phyloP scores from a whole-genome alignment of 2,888 invertebrate genomes.

The Leptopilina syphax region DNA sequence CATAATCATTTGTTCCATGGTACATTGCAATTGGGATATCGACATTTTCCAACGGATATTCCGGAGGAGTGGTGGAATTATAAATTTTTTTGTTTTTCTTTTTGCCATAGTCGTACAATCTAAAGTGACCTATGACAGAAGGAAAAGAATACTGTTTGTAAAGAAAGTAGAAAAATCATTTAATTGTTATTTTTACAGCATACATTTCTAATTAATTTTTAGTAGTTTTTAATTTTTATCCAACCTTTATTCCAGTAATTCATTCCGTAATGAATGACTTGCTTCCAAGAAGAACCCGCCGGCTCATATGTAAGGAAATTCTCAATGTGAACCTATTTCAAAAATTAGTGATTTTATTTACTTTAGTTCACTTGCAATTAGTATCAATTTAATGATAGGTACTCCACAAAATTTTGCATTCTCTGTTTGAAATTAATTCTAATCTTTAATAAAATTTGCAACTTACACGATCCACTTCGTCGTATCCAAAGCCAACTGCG shows the following conservation, averaged over 20 bases:
- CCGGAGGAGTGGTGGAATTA: constrained; percentile 71
- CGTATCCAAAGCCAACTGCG: constrained; percentile 30
- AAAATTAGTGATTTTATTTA: not conserved
- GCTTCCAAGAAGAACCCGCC: constrained; percentile 44
- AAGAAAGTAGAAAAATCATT: not conserved
- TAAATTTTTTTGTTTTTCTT: constrained; percentile 67
- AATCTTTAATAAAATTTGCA: not conserved
- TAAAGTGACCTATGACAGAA: constrained; percentile 20
- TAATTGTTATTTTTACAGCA: too few relatives aligned
- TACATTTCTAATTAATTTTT: too few relatives aligned
- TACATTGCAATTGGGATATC: constrained; percentile 77
- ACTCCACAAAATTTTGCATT: too few relatives aligned
- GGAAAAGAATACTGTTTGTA: not conserved
- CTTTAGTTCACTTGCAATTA: too few relatives aligned
- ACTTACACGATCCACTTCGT: constrained; percentile 9
- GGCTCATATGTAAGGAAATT: constrained; percentile 36
- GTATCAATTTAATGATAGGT: too few relatives aligned
- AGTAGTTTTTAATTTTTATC: not conserved
- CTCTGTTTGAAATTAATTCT: too few relatives aligned
- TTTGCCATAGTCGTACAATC: constrained; percentile 71
- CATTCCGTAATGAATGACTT: constrained; percentile 33
- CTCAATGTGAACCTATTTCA: constrained; percentile 8
- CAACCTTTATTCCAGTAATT: not conserved
- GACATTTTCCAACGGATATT: constrained; percentile 75
- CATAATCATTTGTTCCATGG: constrained; percentile 78